Evolutionary conservation across 2,113 vertebrate species (phyloP).

Genomic region (Stegastes partitus): DNA sequence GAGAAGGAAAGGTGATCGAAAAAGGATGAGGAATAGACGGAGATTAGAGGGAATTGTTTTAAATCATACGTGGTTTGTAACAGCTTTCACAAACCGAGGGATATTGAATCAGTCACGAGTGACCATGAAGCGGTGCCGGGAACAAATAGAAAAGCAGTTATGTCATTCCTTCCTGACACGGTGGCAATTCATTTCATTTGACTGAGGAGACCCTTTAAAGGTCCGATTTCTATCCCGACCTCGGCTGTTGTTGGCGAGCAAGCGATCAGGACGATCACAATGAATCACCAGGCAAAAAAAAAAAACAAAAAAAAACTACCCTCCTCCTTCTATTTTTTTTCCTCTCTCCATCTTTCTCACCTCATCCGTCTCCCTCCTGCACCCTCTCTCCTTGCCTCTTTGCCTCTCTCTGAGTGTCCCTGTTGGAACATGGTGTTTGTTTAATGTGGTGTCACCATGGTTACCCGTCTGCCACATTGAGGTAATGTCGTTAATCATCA

Average conservation of each 20-base stretch:
- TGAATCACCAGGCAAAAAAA: conserved; percentile 31
- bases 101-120: conserved; percentile 38
- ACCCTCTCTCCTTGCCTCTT: conserved; percentile 13
- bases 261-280: conserved; percentile 36
- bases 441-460: conserved; percentile 73
- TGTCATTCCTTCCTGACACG: conserved; percentile 54
- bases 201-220: conserved; percentile 35
- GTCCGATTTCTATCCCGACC: conserved; percentile 14
- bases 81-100: conserved; percentile 55
- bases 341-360: conserved; percentile 12
- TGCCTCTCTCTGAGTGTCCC: conserved; percentile 4
- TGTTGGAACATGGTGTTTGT: conserved; percentile 74
- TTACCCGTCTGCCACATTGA: conserved; percentile 73
- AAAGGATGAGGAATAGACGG: conserved; percentile 3
- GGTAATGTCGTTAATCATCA: conserved; percentile 79
- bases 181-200: conserved; percentile 46
- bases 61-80: conserved; percentile 35
- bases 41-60: conserved; percentile 27
- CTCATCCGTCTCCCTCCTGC: conserved; percentile 14
- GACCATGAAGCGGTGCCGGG: conserved; percentile 43
- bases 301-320: conserved; percentile 13
- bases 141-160: conserved; percentile 48
- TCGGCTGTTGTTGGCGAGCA: conserved; percentile 30
- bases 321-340: conserved; percentile 4
- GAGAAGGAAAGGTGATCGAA: conserved; percentile 12